A percentile compares a stretch with the other conserved stretches of the same genome.
phyloP scores from a whole-genome alignment of 2,797 vertebrate genomes.

The Rhabdomys pumilio region DNA sequence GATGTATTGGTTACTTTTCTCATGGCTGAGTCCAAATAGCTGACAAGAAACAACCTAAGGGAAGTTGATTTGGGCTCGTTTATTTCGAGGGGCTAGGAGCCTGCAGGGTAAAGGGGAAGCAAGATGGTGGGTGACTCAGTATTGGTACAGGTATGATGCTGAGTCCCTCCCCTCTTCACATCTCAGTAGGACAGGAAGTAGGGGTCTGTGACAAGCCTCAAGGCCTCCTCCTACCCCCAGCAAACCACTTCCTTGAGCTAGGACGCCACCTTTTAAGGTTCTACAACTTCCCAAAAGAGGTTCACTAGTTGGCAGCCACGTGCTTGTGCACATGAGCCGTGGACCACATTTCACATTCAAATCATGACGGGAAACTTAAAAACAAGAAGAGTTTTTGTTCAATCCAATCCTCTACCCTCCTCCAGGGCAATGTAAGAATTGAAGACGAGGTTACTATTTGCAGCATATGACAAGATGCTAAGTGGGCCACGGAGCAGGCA shows the following conservation, averaged over 20 bases:
- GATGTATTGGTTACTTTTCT: background rate
- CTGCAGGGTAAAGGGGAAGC: background rate
- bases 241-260: background rate
- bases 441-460: background rate
- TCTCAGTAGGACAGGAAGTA: background rate
- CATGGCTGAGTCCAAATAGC: background rate
- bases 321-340: background rate
- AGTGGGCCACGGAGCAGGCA: background rate
- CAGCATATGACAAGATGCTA: background rate
- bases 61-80: background rate
- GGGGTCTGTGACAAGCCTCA: background rate
- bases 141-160: background rate
- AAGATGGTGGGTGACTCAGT: background rate
- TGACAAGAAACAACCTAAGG: background rate
- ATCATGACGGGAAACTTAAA: background rate
- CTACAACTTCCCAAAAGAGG: background rate
- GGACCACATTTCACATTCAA: background rate
- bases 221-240: background rate
- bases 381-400: background rate
- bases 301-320: background rate
- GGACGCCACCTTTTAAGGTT: background rate
- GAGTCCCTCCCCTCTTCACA: background rate
- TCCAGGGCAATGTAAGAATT: background rate
- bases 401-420: background rate
- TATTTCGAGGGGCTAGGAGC: background rate